Conservation (phyloP, 2,797 vertebrate species). For the Galagoides demidoff region DNA sequence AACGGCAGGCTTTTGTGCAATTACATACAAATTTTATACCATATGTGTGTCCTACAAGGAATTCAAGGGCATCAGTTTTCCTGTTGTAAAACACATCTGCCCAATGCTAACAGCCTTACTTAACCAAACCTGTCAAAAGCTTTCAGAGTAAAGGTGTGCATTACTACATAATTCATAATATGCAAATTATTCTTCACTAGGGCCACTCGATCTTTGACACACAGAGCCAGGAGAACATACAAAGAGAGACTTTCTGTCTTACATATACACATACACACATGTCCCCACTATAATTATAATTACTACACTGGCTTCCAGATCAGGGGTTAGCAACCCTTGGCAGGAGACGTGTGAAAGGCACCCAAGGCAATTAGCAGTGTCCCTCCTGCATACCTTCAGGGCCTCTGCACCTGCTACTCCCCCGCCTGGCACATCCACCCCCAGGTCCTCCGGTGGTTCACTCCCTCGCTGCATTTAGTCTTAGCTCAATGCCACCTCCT, state of each 20-base stretch:
- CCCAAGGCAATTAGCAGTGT: constrained; percentile 31
- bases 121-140: neutral
- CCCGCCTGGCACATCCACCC: neutral
- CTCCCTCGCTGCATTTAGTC: neutral
- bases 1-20: neutral
- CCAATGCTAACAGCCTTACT: neutral
- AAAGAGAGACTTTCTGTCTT: neutral
- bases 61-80: neutral
- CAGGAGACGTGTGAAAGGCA: constrained; percentile 12
- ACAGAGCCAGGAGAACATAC: neutral
- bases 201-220: neutral
- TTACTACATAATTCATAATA: neutral
- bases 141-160: neutral
- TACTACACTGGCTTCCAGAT: neutral
- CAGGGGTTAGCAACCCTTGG: neutral
- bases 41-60: neutral
- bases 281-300: neutral
- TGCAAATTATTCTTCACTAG: neutral
- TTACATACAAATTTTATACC: neutral
- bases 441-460: neutral
- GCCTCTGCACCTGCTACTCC: neutral
- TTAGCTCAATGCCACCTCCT: neutral
- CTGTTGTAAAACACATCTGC: neutral
- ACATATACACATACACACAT: neutral
- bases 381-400: neutral